These are phyloP conservation scores for Drosophila lowei DNA, from an alignment of 1,140 invertebrate genomes.

Conservation along the genomic window DNA sequence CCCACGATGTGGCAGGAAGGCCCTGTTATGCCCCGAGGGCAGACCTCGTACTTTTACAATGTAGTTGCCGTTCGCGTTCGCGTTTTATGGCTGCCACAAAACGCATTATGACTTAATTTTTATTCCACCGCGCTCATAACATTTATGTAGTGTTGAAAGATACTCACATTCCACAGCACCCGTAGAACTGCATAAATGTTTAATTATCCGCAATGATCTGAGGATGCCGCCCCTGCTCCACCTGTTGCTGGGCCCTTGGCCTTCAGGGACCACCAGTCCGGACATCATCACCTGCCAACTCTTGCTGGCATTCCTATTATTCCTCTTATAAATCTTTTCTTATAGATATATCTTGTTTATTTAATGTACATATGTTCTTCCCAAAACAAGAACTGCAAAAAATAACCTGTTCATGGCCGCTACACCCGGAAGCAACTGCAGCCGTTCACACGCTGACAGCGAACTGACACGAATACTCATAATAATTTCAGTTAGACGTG, in stretches of 20 bases:
- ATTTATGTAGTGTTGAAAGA: slow-evolving; percentile 65
- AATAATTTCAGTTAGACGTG: too few species aligned
- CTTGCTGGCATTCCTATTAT: slow-evolving; percentile 25
- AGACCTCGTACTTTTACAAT: slow-evolving; percentile 41
- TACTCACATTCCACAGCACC: slow-evolving; percentile 43
- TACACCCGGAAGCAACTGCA: too few species aligned
- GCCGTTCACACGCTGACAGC: too few species aligned
- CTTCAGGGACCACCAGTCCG: too few species aligned
- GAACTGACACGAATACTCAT: too few species aligned
- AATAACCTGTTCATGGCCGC: too few species aligned
- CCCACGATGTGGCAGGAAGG: slow-evolving; percentile 44
- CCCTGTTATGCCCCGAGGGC: slow-evolving; percentile 14
- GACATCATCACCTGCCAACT: slow-evolving; percentile 28
- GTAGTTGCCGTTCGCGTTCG: slow-evolving; percentile 38
- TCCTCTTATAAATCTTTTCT: too few species aligned
- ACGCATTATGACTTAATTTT: slow-evolving; percentile 78
- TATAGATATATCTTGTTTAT: too few species aligned
- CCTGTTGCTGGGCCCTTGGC: slow-evolving; percentile 36
- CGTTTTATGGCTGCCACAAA: slow-evolving; percentile 61
- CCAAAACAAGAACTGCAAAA: too few species aligned
- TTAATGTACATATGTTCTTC: too few species aligned
- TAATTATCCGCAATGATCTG: slow-evolving; percentile 52
- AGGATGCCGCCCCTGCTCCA: not conserved
- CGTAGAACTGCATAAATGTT: slow-evolving; percentile 52
- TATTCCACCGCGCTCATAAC: slow-evolving; percentile 65